These are phyloP conservation scores for Pseudococcus jackbeardsleyi DNA, from an alignment of 2,888 invertebrate genomes.

Conservation along the genomic window DNA sequence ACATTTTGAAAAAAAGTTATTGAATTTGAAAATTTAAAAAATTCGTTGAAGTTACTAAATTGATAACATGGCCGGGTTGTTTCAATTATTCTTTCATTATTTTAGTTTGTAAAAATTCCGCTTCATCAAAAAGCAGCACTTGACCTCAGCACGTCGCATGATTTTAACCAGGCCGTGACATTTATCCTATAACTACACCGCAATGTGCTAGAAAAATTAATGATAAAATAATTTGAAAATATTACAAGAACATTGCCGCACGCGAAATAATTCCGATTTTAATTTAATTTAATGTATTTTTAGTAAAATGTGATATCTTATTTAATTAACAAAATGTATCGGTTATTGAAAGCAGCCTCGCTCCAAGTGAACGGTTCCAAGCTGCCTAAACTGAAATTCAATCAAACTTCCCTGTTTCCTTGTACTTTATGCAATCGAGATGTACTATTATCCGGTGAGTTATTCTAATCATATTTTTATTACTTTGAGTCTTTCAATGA, in stretches of 20 bases:
- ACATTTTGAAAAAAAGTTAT: too few species aligned
- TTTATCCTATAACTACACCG: neutral
- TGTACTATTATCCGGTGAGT: neutral
- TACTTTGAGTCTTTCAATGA: neutral
- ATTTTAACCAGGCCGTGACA: neutral
- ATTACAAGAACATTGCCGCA: conserved; percentile 5
- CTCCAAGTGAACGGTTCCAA: neutral
- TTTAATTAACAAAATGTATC: conserved; percentile 21
- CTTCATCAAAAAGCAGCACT: neutral
- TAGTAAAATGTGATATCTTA: conserved; percentile 21
- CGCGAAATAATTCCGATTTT: neutral
- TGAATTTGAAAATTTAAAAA: too few species aligned
- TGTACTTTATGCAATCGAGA: conserved; percentile 25
- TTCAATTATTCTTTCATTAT: neutral
- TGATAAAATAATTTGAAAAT: neutral
- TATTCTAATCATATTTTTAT: neutral
- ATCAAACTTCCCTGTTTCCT: conserved; percentile 4
- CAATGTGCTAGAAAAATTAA: conserved; percentile 26
- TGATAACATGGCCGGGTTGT: too few species aligned
- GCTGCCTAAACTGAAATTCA: neutral
- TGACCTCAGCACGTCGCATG: neutral
- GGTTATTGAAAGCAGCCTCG: conserved; percentile 12
- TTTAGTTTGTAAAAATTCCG: neutral
- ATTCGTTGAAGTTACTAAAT: too few species aligned
- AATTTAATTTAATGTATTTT: neutral